Evolutionary conservation across 2,797 vertebrate genomes (phyloP).

Genomic region (Microcaecilia unicolor): DNA sequence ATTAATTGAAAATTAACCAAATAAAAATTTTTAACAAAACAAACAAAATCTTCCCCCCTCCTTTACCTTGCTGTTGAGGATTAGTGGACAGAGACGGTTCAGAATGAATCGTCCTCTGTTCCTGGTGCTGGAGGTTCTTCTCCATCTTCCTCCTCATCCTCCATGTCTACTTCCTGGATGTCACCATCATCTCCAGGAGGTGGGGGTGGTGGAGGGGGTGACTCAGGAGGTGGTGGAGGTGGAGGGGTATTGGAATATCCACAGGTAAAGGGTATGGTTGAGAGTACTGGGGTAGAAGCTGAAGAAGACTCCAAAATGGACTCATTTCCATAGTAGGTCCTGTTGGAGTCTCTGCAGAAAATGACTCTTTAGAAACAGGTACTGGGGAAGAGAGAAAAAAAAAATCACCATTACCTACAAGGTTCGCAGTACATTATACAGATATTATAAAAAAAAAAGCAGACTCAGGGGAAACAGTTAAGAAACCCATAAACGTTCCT

Average conservation of each 20-base stretch:
- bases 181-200: constrained; percentile 81
- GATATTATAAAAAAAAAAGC: too few relatives aligned
- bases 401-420: too few relatives aligned
- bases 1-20: too few relatives aligned
- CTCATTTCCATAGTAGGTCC: constrained; percentile 54
- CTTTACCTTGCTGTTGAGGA: constrained; percentile 59
- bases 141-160: constrained; percentile 78
- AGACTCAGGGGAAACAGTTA: too few relatives aligned
- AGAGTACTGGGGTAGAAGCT: constrained; percentile 59
- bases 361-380: constrained; percentile 57
- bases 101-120: constrained; percentile 78
- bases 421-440: too few relatives aligned
- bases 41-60: too few relatives aligned
- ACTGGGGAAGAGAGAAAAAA: constrained; percentile 44
- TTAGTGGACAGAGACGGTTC: constrained; percentile 43
- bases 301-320: constrained; percentile 64
- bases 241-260: constrained; percentile 79
- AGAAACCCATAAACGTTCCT: too few relatives aligned
- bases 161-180: constrained; percentile 96
- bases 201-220: constrained; percentile 57
- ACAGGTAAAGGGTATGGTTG: constrained; percentile 63
- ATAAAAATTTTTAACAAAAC: too few relatives aligned
- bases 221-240: constrained; percentile 66
- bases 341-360: constrained; percentile 48
- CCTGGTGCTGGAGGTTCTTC: constrained; percentile 90